These are phyloP conservation scores for Darevskia nairensis DNA, from an alignment of 2,797 vertebrate genomes.

Conservation along the genomic window DNA sequence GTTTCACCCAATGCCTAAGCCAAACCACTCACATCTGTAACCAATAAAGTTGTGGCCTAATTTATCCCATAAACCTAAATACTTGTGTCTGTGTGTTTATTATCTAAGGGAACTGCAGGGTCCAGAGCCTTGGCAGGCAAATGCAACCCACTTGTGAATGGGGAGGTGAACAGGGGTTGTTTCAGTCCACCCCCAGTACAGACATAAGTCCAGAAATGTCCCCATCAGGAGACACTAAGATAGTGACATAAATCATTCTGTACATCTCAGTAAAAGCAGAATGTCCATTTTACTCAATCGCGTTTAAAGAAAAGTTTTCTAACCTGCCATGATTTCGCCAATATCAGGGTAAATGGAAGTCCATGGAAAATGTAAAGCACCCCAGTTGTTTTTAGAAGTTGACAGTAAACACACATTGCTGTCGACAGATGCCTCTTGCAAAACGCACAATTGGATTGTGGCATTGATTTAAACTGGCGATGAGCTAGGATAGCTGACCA, in stretches of 20 bases:
- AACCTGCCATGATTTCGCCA: neutral
- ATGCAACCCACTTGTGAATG: too few species aligned
- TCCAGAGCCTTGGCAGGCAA: too few species aligned
- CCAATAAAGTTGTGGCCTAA: too few species aligned
- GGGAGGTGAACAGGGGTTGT: neutral
- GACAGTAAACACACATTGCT: conserved; percentile 23
- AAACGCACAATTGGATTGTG: conserved; percentile 11
- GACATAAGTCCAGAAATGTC: neutral
- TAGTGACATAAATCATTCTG: neutral
- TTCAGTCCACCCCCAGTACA: neutral
- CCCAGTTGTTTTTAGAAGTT: neutral
- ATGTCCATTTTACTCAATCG: neutral
- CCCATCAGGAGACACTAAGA: neutral
- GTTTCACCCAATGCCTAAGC: too few species aligned
- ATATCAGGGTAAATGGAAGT: conserved; percentile 4
- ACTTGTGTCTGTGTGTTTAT: too few species aligned
- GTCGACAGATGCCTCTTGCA: conserved; percentile 6
- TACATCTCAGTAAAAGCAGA: neutral
- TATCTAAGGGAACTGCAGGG: too few species aligned
- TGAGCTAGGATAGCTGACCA: conserved; percentile 5
- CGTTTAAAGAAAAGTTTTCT: neutral
- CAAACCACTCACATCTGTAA: too few species aligned
- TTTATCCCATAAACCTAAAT: too few species aligned
- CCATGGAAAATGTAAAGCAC: neutral
- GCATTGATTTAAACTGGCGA: conserved; percentile 27